Base-by-base conservation (phyloP, 2,888 invertebrate genomes). In the Cephus pulcher region DNA sequence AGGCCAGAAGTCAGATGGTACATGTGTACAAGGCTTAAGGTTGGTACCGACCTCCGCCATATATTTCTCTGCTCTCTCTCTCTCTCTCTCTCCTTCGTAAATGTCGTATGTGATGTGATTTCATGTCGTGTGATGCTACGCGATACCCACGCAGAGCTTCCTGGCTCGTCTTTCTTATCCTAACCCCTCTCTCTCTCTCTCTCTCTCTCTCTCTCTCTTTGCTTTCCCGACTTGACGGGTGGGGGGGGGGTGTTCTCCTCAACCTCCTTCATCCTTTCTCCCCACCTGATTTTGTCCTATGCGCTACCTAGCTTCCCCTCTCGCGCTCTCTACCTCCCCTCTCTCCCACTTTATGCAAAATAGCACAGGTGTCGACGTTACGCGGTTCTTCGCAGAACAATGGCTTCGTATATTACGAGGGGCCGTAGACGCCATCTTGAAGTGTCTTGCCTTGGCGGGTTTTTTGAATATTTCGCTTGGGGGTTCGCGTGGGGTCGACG, bases 371-470 rank as follows among this genome's bases (percentile, higher is more conserved):
- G 30, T 30, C 70, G 70, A 12, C n/a, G 12, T 32, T 15, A 33
- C 12, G 70, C 30, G 70, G 70, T 4, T 32, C 23, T 30, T 30
- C n/a, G 9, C 9, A 80, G 84, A 84, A 86, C 84, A 85, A 84
- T 84, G 77, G 79, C 75, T n/a, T 75, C 56, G 33, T 40, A 80
- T 80, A 81, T 76, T 68, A 75, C 37, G 69, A 73, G 78, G 79
- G 73, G 76, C 75, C 74, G 6, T 23, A 11, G 74, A 3, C 35
- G 30, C 74, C 74, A 33, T 34, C 12, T 74, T 74, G 30, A 15
- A 12, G 4, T 70, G 12, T 70, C 15, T n/a, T 70, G 11, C 70
- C 30, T 33, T 33, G 30, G 70, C 70, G 70, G n/a, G 40, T 15
- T 4, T 40, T 40, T 40, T 12, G 40, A 40, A 40, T 40, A 15